Percentiles rank a stretch among this genome's conserved stretches.
phyloP scores from a whole-genome alignment of 2,113 vertebrate species.

The Bubalus kerabau region DNA sequence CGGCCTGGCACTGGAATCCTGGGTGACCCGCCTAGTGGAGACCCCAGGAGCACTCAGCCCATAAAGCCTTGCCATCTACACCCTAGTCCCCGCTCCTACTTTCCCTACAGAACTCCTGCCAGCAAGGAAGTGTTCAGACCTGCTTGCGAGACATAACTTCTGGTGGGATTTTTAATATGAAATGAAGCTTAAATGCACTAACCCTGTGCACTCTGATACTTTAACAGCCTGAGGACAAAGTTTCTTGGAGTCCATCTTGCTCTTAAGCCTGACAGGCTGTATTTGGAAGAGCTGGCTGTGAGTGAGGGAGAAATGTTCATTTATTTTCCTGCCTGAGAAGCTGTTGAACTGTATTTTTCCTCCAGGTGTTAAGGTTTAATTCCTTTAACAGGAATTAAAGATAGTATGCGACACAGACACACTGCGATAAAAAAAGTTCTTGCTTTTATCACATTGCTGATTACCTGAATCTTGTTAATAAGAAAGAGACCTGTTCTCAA shows the following conservation, averaged over 20 bases:
- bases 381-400: slow-evolving; percentile 42
- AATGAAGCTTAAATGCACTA: slow-evolving; percentile 15
- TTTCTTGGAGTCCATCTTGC: background rate
- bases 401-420: slow-evolving; percentile 45
- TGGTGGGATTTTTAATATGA: slow-evolving; percentile 53
- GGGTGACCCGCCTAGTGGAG: background rate
- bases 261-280: slow-evolving; percentile 24
- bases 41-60: background rate
- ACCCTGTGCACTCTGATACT: background rate
- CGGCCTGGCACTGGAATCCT: background rate
- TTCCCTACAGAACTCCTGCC: background rate
- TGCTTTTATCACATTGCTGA: background rate
- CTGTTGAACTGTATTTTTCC: background rate
- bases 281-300: background rate
- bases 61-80: background rate
- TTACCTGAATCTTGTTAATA: background rate
- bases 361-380: slow-evolving; percentile 1
- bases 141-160: slow-evolving; percentile 19
- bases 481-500: slow-evolving; percentile 16
- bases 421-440: background rate
- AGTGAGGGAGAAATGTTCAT: background rate
- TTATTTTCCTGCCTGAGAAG: background rate
- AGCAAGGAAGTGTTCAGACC: background rate
- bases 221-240: slow-evolving; percentile 3
- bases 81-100: background rate